Evolutionary conservation across 2,888 invertebrate genomes (phyloP).

Genomic region (Mimumesa dahlbomi): DNA sequence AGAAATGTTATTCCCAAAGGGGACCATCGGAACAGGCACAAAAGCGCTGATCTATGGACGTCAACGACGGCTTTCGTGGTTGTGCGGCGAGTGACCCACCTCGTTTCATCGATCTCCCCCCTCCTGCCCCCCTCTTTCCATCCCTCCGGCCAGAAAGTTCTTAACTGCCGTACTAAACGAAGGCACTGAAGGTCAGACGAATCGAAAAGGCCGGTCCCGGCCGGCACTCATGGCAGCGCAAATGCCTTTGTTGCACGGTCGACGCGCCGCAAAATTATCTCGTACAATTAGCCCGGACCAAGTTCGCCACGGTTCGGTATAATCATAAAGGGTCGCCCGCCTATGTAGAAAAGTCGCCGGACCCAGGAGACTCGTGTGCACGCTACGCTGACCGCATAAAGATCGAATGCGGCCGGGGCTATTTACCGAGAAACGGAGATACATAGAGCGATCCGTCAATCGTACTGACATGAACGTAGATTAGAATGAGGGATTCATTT

Average conservation of each 20-base stretch:
- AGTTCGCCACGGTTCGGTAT: conserved; percentile 2
- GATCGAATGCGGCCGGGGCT: too few species aligned
- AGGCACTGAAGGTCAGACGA: conserved; percentile 33
- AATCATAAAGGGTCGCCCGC: conserved; percentile 9
- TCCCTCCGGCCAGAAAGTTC: conserved; percentile 33
- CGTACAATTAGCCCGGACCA: conserved; percentile 24
- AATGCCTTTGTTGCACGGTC: conserved; percentile 19
- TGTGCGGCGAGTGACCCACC: conserved; percentile 8
- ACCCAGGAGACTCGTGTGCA: conserved; percentile 4
- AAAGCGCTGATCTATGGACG: conserved; percentile 3
- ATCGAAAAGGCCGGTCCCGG: conserved; percentile 25
- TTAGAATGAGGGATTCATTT: too few species aligned
- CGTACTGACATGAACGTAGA: neutral
- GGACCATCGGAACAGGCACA: neutral
- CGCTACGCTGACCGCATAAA: neutral
- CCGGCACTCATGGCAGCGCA: conserved; percentile 8
- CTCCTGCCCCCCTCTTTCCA: conserved; percentile 35
- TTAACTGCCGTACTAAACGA: conserved; percentile 30
- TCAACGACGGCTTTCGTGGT: neutral
- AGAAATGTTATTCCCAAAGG: neutral
- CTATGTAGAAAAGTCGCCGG: conserved; percentile 13
- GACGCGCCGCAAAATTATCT: conserved; percentile 31
- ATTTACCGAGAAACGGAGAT: too few species aligned
- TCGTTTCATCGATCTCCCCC: conserved; percentile 44
- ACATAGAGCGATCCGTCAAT: too few species aligned